Evolutionary conservation across 2,797 vertebrate species (phyloP), one percentile per base, ranked within the genome.

Genomic region (Lindbergichthys nudifrons): DNA sequence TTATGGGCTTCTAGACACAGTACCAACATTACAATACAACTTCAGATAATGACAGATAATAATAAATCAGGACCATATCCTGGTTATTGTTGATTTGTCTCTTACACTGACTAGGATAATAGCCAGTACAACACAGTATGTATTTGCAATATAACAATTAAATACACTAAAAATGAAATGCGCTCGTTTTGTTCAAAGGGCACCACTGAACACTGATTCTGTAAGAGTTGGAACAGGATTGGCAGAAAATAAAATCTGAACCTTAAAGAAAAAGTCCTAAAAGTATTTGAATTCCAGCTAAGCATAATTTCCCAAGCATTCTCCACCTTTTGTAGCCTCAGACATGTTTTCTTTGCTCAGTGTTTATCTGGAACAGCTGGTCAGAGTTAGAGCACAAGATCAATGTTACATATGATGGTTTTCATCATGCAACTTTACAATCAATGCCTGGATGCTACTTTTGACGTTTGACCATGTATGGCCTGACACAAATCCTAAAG

Each of bases 401-500:
- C 51, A 63, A 66, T 39, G 36, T 58, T 53, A 56, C 15, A 12
- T 65, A 42, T 6, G n/a, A 52, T 15, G 32, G 10, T 63, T 41
- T 73, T 52, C 50, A 72, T 80, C 50, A 56, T 48, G 53, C 8
- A 19, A n/a, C 41, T 42, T 71, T 54, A 73, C 46, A 71, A 1
- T 19, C 4, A 74, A 45, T 51, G 23, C 23, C 21, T 45, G 50
- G 32, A 42, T 65, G 52, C 45, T 75, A 5, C 3, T 10, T 53
- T 26, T 26, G 26, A 26, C 26, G 65, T 71, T 63, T 83, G 57
- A 77, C 78, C 76, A 85, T 80, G 32, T 85, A 87, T 59, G 84
- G 84, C 47, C 57, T 30, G 51, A 64, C 48, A 48, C 45, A 47
- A 48, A 52, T 39, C 16, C 11, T 45, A 1, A 21, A 47, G 41